phyloP scores from a whole-genome alignment of 2,888 invertebrate species.

The Megalurothrips usitatus region DNA sequence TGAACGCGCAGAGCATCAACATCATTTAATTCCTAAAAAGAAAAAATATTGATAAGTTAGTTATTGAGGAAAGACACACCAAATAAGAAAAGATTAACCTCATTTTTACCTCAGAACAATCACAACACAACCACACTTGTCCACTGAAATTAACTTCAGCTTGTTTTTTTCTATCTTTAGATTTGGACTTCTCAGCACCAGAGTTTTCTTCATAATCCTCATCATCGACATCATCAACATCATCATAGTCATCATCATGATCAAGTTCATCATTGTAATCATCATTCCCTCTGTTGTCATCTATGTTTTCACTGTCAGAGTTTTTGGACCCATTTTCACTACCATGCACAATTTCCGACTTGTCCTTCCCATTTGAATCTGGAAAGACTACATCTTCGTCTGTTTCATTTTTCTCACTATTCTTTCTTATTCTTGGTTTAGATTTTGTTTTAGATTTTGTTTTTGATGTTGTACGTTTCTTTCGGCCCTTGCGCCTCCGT shows the following conservation, averaged over 20 bases:
- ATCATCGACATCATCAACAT: conserved; percentile 31
- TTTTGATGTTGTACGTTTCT: conserved; percentile 39
- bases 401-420: not conserved
- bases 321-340: conserved; percentile 39
- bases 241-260: conserved; percentile 30
- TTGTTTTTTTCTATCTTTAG: conserved; percentile 27
- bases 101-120: conserved; percentile 39
- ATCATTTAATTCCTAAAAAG: conserved; percentile 44
- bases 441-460: not conserved
- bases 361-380: conserved; percentile 36
- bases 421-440: not conserved
- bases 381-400: not conserved
- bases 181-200: conserved; percentile 27
- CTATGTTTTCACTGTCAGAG: conserved; percentile 32
- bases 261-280: conserved; percentile 31
- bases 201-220: conserved; percentile 31
- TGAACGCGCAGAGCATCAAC: conserved; percentile 56
- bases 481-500: conserved; percentile 33
- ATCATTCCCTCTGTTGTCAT: conserved; percentile 26
- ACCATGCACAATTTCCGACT: conserved; percentile 38
- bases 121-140: conserved; percentile 39
- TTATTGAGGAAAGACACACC: not conserved
- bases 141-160: conserved; percentile 29
- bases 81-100: not conserved
- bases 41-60: not conserved